These are phyloP conservation scores for Verasper variegatus DNA, from an alignment of 2,113 vertebrate species.

Conservation along the genomic window DNA sequence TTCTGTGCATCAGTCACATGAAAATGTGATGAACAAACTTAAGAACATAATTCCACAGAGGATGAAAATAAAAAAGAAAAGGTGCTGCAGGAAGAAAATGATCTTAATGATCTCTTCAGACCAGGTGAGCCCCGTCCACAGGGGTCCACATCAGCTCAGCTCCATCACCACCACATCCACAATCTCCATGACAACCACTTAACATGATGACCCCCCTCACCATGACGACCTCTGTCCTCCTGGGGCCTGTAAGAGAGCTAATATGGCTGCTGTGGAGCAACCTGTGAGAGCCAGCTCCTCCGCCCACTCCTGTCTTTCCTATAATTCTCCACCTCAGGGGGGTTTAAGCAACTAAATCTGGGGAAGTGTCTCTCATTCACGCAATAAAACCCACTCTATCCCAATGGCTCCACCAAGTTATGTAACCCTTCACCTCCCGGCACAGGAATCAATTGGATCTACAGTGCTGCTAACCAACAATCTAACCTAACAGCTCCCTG, in stretches of 20 bases:
- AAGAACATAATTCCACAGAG: background rate
- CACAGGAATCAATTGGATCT: slow-evolving; percentile 41
- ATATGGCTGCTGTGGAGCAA: slow-evolving; percentile 51
- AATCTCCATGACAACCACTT: slow-evolving; percentile 66
- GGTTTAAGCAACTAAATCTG: slow-evolving; percentile 42
- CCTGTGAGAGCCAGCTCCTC: slow-evolving; percentile 17
- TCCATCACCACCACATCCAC: slow-evolving; percentile 25
- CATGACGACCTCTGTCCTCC: slow-evolving; percentile 58
- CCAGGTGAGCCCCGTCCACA: slow-evolving; percentile 51
- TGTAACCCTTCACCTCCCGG: slow-evolving; percentile 32
- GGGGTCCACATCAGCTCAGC: slow-evolving; percentile 37
- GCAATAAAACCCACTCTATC: slow-evolving; percentile 47
- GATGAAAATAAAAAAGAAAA: background rate
- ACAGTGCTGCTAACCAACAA: slow-evolving; percentile 28
- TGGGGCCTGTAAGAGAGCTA: slow-evolving; percentile 59
- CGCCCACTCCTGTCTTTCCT: background rate
- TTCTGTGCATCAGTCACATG: background rate
- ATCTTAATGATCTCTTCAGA: slow-evolving; percentile 23
- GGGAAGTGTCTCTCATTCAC: slow-evolving; percentile 40
- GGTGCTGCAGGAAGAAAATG: slow-evolving; percentile 1
- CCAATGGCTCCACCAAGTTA: slow-evolving; percentile 25
- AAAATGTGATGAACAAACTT: background rate
- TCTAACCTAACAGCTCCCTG: slow-evolving; percentile 35
- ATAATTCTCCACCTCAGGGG: slow-evolving; percentile 12
- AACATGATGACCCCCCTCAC: slow-evolving; percentile 42